Evolutionary conservation across 2,888 invertebrate genomes (phyloP), one percentile per base, ranked within the genome.

Genomic region (Clanis bilineata): DNA sequence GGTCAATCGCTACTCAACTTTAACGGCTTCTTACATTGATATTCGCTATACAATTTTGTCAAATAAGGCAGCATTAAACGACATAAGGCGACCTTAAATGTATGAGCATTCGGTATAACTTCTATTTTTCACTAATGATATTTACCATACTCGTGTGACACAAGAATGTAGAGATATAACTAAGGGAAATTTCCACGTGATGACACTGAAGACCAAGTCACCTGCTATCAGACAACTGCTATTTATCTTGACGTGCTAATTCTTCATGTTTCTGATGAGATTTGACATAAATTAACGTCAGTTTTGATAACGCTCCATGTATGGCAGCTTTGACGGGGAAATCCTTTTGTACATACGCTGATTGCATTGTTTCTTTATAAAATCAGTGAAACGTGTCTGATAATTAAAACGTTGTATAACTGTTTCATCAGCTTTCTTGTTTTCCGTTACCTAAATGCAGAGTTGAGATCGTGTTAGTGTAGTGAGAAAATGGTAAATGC

Each of bases 231-330:
- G 51, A 18, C 18, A 60, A 62, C 57, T 62, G 57, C 43, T 63
- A 63, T 61, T 61, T 72, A 72, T 72, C 71, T 69, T 68, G 69
- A 68, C 64, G 47, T 56, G 56, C 56, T 59, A 59, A 62, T 59
- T 57, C 59, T 58, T 56, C 47, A 58, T 58, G 60, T 60, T 58
- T 62, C 56, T 62, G 56, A 60, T 47, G 61, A 59, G 63, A 59
- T 61, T 63, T 56, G 47, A 60, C 59, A 59, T 59, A 59, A 59
- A 59, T 59, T 59, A 59, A 59, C 59, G 55, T 62, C 57, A 55
- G 36, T 57, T 51, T 51, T 51, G 51, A 51, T 51, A 51, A 32
- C 51, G 18, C 51, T 51, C 51, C 51, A 18, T 32, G 51, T 51
- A 32, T 51, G 51, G 51, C 10, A 51, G 47, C 45, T 38, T 28